Percentiles rank a stretch among this genome's conserved stretches.
Conservation (phyloP, 2,797 vertebrate species). For the Sebastolobus alascanus region DNA sequence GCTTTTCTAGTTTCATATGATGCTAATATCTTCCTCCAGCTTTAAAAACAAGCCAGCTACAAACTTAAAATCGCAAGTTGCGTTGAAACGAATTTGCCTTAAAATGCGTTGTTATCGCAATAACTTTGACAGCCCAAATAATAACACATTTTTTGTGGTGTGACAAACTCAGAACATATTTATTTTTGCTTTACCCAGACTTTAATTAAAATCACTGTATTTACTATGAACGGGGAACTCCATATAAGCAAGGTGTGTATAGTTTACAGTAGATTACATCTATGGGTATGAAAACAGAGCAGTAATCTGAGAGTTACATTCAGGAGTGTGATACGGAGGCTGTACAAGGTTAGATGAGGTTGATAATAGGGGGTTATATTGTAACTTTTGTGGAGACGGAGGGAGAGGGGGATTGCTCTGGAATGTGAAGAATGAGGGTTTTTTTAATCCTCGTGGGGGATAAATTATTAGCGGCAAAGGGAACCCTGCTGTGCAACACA, state of each 20-base stretch:
- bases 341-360: slow-evolving; percentile 46
- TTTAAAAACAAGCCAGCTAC: too few species aligned
- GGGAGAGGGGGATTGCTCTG: slow-evolving; percentile 49
- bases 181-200: too few species aligned
- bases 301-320: not conserved
- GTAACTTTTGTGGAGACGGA: slow-evolving; percentile 51
- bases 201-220: not conserved
- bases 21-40: too few species aligned
- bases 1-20: too few species aligned
- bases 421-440: slow-evolving; percentile 81
- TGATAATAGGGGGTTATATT: slow-evolving; percentile 53
- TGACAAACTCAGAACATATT: too few species aligned
- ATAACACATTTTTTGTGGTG: too few species aligned
- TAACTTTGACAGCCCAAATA: too few species aligned
- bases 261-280: slow-evolving; percentile 14
- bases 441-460: slow-evolving; percentile 69
- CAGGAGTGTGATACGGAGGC: not conserved
- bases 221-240: not conserved
- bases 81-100: too few species aligned
- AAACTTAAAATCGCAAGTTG: too few species aligned
- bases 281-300: slow-evolving; percentile 18
- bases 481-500: slow-evolving; percentile 47
- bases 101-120: accelerated
- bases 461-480: slow-evolving; percentile 71
- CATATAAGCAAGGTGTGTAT: not conserved